Base-by-base conservation (phyloP, 1,140 invertebrate genomes). In the Nephila pilipes region DNA sequence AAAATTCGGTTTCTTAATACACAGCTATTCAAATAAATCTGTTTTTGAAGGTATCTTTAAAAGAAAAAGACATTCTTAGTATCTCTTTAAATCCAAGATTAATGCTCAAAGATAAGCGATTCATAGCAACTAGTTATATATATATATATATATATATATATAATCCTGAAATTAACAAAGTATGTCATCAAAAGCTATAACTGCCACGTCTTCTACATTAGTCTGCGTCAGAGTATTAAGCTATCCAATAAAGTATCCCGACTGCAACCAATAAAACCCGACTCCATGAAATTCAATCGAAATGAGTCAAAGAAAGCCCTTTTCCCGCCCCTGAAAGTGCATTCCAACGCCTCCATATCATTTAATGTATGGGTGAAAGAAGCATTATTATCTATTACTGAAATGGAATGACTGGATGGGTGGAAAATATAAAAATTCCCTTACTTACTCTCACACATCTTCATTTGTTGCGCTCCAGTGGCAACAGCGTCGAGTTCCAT, bases 381-480 rank as follows among this genome's bases (percentile, higher is more conserved):
- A 80, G 22, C 25, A 38, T 38, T 46, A 87, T 36, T 63, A 57
- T 54, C 29, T 12, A 46, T 87, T 87, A 25, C 14, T 60, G 85
- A 5, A 14, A 16, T 36, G 22, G 79, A 81, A 18, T 46, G 79
- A 81, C 16, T n/a, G 14, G 46, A 81, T 10, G 18, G 0, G 8
- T 5, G 16, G 32, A 79, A 18, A 10, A 32, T n/a, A 36, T 60
- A 87, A 63, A 60, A 22, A 87, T 63, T 10, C 32, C 57, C 3
- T 25, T n/a, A 20, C 29, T 60, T 29, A 20, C 46, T 60, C 54
- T 32, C 57, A 46, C 46, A 36, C 20, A 57, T 87, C 29, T 87
- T 87, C 58, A 87, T 87, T 87, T 87, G 85, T 60, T 87, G 85
- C 85, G 85, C 55, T 36, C 32, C 25, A 36, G 55, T 87, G 29